A percentile compares a stretch with the other conserved stretches of the same genome.
Evolutionary conservation across 92 coral and sea anemone species (phyloP).

Genomic region (Palythoa grandis): DNA sequence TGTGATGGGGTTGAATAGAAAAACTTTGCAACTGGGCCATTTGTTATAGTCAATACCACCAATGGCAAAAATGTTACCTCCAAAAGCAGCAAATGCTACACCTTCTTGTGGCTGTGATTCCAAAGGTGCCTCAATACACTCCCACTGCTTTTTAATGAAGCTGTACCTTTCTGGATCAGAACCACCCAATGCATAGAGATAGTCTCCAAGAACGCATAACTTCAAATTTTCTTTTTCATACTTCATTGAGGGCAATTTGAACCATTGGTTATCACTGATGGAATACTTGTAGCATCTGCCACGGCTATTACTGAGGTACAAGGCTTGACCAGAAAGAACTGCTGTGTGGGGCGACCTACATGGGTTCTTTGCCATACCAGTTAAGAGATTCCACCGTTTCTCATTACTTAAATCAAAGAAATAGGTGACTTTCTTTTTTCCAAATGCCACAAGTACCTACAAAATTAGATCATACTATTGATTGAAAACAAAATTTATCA

Average conservation of each 20-base stretch:
- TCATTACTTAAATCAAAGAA: slow-evolving; percentile 17
- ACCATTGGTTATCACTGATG: slow-evolving; percentile 47
- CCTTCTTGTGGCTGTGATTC: slow-evolving; percentile 36
- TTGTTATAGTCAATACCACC: slow-evolving; percentile 54
- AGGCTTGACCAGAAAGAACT: not conserved
- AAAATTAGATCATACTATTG: too few relatives aligned
- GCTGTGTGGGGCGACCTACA: not conserved
- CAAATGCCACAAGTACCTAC: slow-evolving; percentile 9
- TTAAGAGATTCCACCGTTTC: not conserved
- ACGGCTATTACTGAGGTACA: not conserved
- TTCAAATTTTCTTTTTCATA: slow-evolving; percentile 22
- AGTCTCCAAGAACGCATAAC: slow-evolving; percentile 48
- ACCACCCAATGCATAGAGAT: slow-evolving; percentile 59
- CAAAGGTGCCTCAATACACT: slow-evolving; percentile 32
- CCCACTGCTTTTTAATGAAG: slow-evolving; percentile 59
- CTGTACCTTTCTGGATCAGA: not conserved
- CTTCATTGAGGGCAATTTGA: slow-evolving; percentile 39
- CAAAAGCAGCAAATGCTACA: slow-evolving; percentile 36
- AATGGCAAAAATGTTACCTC: slow-evolving; percentile 41
- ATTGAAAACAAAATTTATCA: too few relatives aligned
- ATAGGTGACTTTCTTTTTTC: not conserved
- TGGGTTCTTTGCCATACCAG: not conserved
- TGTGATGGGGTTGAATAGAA: slow-evolving; percentile 41
- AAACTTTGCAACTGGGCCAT: slow-evolving; percentile 6
- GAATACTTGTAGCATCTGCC: slow-evolving; percentile 21